Conservation (phyloP, 2,113 vertebrate species). For the Tenrec ecaudatus region DNA sequence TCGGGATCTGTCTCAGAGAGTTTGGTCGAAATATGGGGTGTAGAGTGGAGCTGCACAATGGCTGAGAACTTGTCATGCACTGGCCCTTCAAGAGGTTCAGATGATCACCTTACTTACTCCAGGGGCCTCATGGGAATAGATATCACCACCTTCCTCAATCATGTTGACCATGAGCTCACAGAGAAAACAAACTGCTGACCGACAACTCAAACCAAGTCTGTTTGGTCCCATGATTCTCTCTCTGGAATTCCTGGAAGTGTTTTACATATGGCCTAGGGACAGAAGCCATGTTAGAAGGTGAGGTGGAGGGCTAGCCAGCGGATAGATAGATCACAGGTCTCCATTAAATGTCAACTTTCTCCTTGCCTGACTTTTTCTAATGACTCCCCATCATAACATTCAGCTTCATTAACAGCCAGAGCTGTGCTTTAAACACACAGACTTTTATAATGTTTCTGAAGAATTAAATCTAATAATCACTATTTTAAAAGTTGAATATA, state of each 20-base stretch:
- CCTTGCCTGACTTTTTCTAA: background rate
- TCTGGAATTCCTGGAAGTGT: background rate
- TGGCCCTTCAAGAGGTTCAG: background rate
- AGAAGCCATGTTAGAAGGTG: background rate
- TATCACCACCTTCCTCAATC: background rate
- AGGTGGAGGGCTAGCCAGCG: background rate
- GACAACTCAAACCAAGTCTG: background rate
- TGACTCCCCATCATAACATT: background rate
- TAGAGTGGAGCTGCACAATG: background rate
- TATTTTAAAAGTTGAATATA: background rate
- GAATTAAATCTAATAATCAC: slow-evolving; percentile 1
- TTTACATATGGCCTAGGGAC: rapidly evolving
- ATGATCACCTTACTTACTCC: background rate
- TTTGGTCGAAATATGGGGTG: background rate
- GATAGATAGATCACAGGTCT: background rate
- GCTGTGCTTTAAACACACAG: background rate
- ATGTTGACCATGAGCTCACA: background rate
- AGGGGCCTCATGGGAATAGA: background rate
- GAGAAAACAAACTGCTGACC: background rate
- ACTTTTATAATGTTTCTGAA: slow-evolving; percentile 3
- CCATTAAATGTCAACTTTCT: background rate
- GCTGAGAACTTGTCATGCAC: background rate
- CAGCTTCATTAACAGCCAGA: background rate
- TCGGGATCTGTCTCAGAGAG: background rate
- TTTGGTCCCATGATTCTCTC: background rate